These are phyloP conservation scores for Tapera naevia DNA, from an alignment of 2,797 vertebrate genomes.

Conservation along the genomic window DNA sequence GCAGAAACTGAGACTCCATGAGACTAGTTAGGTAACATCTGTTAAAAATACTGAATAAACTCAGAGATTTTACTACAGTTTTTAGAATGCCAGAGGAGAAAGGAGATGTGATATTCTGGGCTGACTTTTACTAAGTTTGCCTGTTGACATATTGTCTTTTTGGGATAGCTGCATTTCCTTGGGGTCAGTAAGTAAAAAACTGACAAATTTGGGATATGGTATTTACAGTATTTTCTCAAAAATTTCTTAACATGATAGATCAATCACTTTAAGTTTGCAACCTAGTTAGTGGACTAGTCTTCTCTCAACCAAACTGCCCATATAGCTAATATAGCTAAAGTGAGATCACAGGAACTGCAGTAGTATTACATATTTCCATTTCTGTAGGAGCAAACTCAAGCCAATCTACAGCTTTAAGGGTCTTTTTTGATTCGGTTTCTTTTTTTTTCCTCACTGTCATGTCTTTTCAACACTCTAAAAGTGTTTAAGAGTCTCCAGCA, in stretches of 20 bases:
- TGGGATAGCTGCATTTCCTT: background rate
- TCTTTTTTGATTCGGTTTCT: background rate
- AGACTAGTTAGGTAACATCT: background rate
- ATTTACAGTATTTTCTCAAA: background rate
- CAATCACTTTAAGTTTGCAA: background rate
- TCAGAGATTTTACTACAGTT: background rate
- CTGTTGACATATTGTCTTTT: background rate
- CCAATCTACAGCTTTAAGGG: rapidly evolving
- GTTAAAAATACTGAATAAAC: background rate
- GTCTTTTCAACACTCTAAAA: background rate
- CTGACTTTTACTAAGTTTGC: background rate
- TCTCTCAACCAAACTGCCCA: background rate
- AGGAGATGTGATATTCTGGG: background rate
- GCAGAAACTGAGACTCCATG: background rate
- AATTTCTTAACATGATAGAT: background rate
- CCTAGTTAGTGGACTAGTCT: background rate
- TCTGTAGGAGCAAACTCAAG: background rate
- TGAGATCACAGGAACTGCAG: background rate
- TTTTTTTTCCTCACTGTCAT: background rate
- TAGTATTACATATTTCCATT: background rate
- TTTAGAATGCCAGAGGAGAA: background rate
- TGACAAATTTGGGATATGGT: background rate
- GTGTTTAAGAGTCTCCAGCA: background rate
- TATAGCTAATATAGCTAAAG: background rate
- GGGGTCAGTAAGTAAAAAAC: background rate